Evolutionary conservation across 1,140 invertebrate species (phyloP).

Genomic region (Plodia interpunctella): DNA sequence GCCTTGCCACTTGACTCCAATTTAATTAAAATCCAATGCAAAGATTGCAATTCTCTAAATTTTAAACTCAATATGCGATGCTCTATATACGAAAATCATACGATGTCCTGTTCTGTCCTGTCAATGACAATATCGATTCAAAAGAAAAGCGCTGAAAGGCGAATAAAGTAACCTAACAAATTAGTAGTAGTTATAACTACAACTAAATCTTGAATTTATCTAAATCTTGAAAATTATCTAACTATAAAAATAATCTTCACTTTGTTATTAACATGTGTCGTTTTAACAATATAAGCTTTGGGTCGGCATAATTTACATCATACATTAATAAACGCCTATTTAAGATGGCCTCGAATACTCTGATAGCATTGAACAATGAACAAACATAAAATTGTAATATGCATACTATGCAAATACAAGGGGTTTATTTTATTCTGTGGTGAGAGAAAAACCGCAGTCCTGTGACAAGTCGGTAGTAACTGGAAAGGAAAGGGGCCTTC

Average conservation of each 20-base stretch:
- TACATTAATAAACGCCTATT: constrained; percentile 57
- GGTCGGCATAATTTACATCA: constrained; percentile 53
- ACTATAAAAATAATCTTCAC: constrained; percentile 30
- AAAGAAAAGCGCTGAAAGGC: too few species aligned
- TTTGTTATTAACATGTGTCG: constrained; percentile 37
- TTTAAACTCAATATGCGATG: too few species aligned
- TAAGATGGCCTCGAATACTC: constrained; percentile 51
- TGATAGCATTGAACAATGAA: constrained; percentile 20
- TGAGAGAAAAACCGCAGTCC: constrained; percentile 40
- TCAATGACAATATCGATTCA: too few species aligned
- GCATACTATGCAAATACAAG: constrained; percentile 7
- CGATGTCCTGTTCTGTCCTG: too few species aligned
- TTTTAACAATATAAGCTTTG: constrained; percentile 15
- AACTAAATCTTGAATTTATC: too few species aligned
- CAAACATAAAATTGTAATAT: constrained; percentile 42
- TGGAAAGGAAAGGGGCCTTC: constrained; percentile 28
- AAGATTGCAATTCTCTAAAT: background rate
- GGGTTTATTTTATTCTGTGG: constrained; percentile 21
- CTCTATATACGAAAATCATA: too few species aligned
- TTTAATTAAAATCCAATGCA: constrained; percentile 11
- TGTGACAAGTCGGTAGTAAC: constrained; percentile 32
- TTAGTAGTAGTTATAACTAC: too few species aligned
- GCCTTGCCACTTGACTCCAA: constrained; percentile 10
- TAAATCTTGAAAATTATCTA: too few species aligned
- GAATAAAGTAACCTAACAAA: too few species aligned